Evolutionary conservation across 2,797 vertebrate genomes (phyloP).

Genomic region (Alosa sapidissima): DNA sequence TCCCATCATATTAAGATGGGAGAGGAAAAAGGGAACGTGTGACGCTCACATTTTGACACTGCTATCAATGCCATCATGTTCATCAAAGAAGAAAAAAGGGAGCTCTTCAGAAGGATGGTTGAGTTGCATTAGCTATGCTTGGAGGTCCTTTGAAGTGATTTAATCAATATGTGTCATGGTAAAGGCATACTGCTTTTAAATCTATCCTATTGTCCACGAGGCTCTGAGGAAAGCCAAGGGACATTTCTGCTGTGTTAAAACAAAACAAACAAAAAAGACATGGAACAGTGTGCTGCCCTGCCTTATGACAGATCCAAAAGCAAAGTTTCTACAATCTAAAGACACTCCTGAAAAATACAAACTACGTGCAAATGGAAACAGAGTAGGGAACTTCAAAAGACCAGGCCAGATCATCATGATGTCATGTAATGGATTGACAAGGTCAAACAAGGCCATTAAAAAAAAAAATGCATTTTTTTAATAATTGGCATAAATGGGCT

Average conservation of each 20-base stretch:
- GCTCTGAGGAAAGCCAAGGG: neutral
- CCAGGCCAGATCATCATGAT: constrained; percentile 33
- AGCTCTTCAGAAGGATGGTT: constrained; percentile 76
- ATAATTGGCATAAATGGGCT: constrained; percentile 71
- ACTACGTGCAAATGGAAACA: constrained; percentile 4
- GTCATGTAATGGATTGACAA: constrained; percentile 77
- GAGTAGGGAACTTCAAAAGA: neutral
- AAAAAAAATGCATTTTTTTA: constrained; percentile 59
- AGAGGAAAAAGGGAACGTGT: constrained; percentile 44
- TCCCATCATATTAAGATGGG: constrained; percentile 60
- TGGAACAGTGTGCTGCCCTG: neutral
- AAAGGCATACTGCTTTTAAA: constrained; percentile 52
- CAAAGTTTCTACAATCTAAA: neutral
- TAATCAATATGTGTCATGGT: constrained; percentile 77
- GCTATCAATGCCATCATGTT: constrained; percentile 82
- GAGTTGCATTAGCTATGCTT: constrained; percentile 78
- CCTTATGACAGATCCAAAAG: neutral
- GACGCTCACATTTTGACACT: constrained; percentile 78
- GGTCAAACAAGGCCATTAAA: constrained; percentile 65
- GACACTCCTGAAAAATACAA: neutral
- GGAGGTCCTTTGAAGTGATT: constrained; percentile 76
- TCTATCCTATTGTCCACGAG: constrained; percentile 37
- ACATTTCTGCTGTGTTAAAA: neutral
- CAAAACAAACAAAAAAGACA: neutral
- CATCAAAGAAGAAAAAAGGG: constrained; percentile 81